Evolutionary conservation across 2,113 vertebrate genomes (phyloP).

Genomic region (Apteryx owenii): DNA sequence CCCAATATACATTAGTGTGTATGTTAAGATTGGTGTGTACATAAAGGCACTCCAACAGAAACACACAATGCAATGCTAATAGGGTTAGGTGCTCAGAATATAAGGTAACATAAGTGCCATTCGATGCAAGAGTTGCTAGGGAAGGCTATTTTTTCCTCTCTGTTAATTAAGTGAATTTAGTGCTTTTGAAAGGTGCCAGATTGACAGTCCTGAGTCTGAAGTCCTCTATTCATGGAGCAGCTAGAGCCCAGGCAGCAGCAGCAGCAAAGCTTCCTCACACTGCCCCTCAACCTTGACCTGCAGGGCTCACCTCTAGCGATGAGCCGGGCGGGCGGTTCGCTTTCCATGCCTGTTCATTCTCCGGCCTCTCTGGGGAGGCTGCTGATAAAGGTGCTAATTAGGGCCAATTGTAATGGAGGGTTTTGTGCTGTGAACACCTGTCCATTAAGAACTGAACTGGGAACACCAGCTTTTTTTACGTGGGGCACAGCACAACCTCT

Average conservation of each 20-base stretch:
- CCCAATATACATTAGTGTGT: neutral
- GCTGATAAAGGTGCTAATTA: constrained; percentile 66
- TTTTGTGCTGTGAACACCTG: constrained; percentile 62
- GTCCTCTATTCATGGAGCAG: constrained; percentile 30
- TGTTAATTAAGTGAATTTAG: constrained; percentile 68
- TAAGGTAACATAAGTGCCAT: constrained; percentile 65
- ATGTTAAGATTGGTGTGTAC: constrained; percentile 5
- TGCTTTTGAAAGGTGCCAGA: constrained; percentile 65
- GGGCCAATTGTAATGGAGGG: neutral
- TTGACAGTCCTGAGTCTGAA: constrained; percentile 21
- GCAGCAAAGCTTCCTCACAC: constrained; percentile 2
- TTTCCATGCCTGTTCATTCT: constrained; percentile 28
- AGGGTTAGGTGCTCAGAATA: constrained; percentile 65
- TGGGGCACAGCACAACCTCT: neutral
- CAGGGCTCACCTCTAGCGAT: constrained; percentile 26
- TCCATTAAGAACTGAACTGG: neutral
- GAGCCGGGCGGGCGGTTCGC: neutral
- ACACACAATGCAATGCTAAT: constrained; percentile 61
- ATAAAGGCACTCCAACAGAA: constrained; percentile 50
- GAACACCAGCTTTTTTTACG: neutral
- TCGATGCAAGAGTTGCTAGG: constrained; percentile 67
- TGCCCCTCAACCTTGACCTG: constrained; percentile 65
- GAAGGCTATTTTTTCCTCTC: constrained; percentile 43
- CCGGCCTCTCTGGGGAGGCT: constrained; percentile 42
- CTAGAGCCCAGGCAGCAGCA: constrained; percentile 16